Evolutionary conservation across 2,888 invertebrate species (phyloP).

Genomic region (Eutolmus rufibarbis): DNA sequence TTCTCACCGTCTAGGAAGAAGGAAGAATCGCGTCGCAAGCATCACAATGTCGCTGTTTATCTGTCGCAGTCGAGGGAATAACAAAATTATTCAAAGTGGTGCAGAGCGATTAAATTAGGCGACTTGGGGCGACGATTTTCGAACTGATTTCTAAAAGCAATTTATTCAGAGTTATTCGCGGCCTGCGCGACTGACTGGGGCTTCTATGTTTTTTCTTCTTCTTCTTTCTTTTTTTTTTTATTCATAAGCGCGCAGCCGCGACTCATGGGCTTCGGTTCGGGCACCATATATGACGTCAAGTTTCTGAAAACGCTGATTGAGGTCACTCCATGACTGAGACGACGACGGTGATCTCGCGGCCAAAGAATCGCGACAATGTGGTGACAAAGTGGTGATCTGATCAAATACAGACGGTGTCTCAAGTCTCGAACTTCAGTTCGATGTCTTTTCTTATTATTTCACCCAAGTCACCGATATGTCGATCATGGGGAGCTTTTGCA

Average conservation of each 20-base stretch:
- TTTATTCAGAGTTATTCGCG: conserved; percentile 6
- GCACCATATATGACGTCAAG: conserved; percentile 15
- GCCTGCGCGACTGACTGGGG: background rate
- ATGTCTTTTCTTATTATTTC: background rate
- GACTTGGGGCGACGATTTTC: background rate
- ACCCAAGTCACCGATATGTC: background rate
- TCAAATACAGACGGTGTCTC: conserved; percentile 4
- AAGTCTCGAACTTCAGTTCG: background rate
- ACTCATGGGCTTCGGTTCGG: background rate
- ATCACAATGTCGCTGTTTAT: background rate
- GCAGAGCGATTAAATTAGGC: background rate
- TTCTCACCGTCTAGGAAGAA: background rate
- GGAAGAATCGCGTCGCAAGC: background rate
- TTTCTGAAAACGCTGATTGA: conserved; percentile 27
- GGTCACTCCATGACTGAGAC: background rate
- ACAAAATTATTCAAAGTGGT: conserved; percentile 13
- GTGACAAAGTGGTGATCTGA: conserved; percentile 35
- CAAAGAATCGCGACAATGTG: conserved; percentile 26
- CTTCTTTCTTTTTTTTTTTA: background rate
- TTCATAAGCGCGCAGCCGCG: background rate
- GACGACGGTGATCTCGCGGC: background rate
- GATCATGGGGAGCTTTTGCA: background rate
- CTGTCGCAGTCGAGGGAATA: background rate
- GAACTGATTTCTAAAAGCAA: conserved; percentile 1
- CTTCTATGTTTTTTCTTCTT: background rate